A percentile compares a stretch with the other conserved stretches of the same genome.
These are phyloP conservation scores for Drosophila greeni DNA, from an alignment of 2,888 invertebrate genomes.

Conservation along the genomic window DNA sequence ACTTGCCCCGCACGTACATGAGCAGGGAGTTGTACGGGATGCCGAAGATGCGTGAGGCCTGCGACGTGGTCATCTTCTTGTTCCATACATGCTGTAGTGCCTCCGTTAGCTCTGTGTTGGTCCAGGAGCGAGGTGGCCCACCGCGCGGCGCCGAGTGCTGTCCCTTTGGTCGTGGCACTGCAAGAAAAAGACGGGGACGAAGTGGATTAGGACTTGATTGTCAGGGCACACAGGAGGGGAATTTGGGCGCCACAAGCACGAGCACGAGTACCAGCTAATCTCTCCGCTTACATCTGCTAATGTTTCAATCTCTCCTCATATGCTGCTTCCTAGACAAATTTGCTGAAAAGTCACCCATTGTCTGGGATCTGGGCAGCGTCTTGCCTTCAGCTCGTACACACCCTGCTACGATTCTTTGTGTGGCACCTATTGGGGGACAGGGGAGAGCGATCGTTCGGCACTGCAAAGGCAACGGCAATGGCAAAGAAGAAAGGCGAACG, in stretches of 20 bases:
- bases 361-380: slow-evolving; percentile 42
- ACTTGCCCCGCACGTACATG: slow-evolving; percentile 95
- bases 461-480: slow-evolving; percentile 7
- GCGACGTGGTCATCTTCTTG: slow-evolving; percentile 95
- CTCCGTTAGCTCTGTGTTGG: slow-evolving; percentile 93
- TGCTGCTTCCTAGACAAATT: slow-evolving; percentile 52
- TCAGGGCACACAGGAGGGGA: neutral
- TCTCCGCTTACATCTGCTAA: slow-evolving; percentile 73
- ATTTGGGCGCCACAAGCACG: slow-evolving; percentile 23
- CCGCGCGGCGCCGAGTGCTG: slow-evolving; percentile 94
- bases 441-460: slow-evolving; percentile 16
- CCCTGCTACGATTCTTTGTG: slow-evolving; percentile 66
- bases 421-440: slow-evolving; percentile 52
- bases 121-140: slow-evolving; percentile 94
- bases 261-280: slow-evolving; percentile 74
- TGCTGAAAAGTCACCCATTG: slow-evolving; percentile 63
- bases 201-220: slow-evolving; percentile 6
- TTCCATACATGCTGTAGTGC: slow-evolving; percentile 96
- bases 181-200: slow-evolving; percentile 54
- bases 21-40: slow-evolving; percentile 95
- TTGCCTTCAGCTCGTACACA: slow-evolving; percentile 70
- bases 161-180: slow-evolving; percentile 91
- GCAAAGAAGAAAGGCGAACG: slow-evolving; percentile 41
- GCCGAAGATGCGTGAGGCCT: slow-evolving; percentile 93
- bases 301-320: slow-evolving; percentile 77